Conservation (phyloP, 2,113 vertebrate species). For the Cololabis saira region DNA sequence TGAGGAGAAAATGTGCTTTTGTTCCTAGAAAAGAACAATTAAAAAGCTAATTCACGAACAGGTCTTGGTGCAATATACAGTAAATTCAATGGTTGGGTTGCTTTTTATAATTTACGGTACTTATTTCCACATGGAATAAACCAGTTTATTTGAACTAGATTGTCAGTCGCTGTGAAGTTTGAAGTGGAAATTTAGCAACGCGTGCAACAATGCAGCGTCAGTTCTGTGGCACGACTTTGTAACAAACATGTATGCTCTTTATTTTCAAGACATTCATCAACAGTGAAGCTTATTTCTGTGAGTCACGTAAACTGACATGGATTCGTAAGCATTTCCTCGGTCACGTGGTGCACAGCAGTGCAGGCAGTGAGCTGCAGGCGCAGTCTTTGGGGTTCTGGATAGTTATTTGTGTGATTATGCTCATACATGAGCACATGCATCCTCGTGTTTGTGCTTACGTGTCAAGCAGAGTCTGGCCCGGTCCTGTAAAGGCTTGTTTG, state of each 20-base stretch:
- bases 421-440: too few species aligned
- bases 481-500: conserved; percentile 28
- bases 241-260: conserved; percentile 9
- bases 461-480: conserved; percentile 10
- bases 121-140: too few species aligned
- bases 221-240: neutral
- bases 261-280: conserved; percentile 25
- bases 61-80: too few species aligned
- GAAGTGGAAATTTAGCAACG: too few species aligned
- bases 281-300: conserved; percentile 28
- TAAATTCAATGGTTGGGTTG: too few species aligned
- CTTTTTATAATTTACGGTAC: too few species aligned
- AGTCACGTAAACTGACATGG: conserved; percentile 13
- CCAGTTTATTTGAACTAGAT: too few species aligned
- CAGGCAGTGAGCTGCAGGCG: conserved; percentile 1
- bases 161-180: too few species aligned
- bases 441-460: neutral
- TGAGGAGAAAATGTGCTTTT: too few species aligned
- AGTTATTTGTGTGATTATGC: conserved; percentile 27
- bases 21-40: too few species aligned
- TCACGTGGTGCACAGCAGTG: neutral
- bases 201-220: too few species aligned
- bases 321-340: conserved; percentile 7
- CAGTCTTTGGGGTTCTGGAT: conserved; percentile 23
- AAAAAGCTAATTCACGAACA: too few species aligned